Evolutionary conservation across 2,113 vertebrate genomes (phyloP).

Genomic region (Notechis scutatus): DNA sequence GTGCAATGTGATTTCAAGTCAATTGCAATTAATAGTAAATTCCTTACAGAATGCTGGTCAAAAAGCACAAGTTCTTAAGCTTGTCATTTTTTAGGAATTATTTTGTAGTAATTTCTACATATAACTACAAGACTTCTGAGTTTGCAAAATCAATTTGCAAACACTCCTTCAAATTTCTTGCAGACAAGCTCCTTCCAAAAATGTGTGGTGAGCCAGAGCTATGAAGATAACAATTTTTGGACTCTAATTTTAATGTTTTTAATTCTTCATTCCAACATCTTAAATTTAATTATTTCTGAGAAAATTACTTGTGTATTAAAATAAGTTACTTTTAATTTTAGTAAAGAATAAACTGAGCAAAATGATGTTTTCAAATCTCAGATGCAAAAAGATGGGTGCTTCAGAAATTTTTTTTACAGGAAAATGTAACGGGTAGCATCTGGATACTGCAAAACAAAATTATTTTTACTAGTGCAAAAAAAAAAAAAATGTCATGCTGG

Average conservation of each 20-base stretch:
- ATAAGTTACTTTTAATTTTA: conserved; percentile 36
- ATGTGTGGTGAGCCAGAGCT: not conserved
- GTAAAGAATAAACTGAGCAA: conserved; percentile 28
- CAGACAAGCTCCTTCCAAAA: not conserved
- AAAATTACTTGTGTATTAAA: not conserved
- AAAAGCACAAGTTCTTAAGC: conserved; percentile 46
- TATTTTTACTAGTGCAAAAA: not conserved
- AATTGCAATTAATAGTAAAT: conserved; percentile 37
- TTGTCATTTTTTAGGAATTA: conserved; percentile 11
- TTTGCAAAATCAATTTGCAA: not conserved
- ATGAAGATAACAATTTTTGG: not conserved
- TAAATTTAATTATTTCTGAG: not conserved
- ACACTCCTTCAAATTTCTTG: not conserved
- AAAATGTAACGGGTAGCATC: not conserved
- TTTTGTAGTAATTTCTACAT: not conserved
- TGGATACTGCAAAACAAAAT: conserved; percentile 11
- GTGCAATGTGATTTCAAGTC: not conserved
- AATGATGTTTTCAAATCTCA: conserved; percentile 10
- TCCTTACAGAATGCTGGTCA: conserved; percentile 32
- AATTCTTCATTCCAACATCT: not conserved
- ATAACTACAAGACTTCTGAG: not conserved
- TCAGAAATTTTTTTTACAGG: not conserved
- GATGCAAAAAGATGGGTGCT: not conserved
- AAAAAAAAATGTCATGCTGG: too few species aligned
- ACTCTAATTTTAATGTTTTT: not conserved